phyloP scores from a whole-genome alignment of 2,888 invertebrate genomes.

The Pseudococcus viburni region DNA sequence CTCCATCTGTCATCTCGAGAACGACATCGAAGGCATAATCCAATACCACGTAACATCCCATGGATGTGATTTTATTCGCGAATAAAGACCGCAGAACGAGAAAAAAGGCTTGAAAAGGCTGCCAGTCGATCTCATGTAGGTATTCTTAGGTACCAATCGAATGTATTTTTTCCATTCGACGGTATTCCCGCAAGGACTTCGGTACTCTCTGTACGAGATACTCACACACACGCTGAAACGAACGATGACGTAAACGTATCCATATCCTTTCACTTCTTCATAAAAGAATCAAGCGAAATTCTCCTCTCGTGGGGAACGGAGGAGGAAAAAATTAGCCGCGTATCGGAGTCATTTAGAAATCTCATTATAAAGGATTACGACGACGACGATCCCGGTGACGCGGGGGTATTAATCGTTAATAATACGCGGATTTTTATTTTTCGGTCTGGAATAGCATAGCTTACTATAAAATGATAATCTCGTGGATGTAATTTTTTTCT shows the following conservation, averaged over 20 bases:
- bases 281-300: background rate
- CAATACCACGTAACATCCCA: background rate
- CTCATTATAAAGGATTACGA: conserved; percentile 23
- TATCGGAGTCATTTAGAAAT: conserved; percentile 17
- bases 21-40: background rate
- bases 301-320: background rate
- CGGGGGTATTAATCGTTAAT: conserved; percentile 6
- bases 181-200: background rate
- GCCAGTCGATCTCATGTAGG: background rate
- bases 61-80: background rate
- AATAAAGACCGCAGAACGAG: background rate
- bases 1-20: background rate
- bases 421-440: conserved; percentile 24
- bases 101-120: background rate
- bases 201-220: background rate
- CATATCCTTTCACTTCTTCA: background rate
- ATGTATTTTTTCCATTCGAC: conserved; percentile 25
- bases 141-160: background rate
- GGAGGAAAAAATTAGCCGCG: background rate
- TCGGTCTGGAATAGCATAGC: background rate
- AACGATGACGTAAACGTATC: conserved; percentile 27
- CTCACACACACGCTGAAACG: background rate
- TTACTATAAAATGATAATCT: conserved; percentile 13
- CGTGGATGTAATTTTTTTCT: background rate
- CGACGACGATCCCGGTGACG: background rate